Conservation (phyloP, 2,113 vertebrate species). For the Aegithalos caudatus region DNA sequence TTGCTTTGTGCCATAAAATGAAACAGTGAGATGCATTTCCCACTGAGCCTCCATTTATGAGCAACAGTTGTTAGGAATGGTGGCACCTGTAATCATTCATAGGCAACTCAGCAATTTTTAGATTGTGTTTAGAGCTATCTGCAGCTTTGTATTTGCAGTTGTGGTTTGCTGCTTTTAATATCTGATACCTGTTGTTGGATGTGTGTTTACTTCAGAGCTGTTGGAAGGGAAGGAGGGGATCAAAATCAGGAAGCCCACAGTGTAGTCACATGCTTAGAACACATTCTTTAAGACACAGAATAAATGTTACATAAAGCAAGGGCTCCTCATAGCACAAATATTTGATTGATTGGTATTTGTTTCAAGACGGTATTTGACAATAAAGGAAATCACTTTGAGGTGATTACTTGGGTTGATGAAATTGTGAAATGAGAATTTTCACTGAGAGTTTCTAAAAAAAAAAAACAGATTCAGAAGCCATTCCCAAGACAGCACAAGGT, state of each 20-base stretch:
- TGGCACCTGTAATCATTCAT: not conserved
- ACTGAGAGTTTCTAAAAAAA: not conserved
- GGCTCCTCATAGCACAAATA: accelerated
- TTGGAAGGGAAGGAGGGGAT: not conserved
- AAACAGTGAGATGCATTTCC: not conserved
- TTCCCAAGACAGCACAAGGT: not conserved
- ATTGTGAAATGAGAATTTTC: not conserved
- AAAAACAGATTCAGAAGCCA: not conserved
- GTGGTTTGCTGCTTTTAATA: not conserved
- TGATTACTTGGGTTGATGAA: not conserved
- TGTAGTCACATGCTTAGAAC: not conserved
- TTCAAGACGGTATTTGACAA: not conserved
- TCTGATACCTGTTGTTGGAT: not conserved
- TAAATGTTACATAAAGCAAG: not conserved
- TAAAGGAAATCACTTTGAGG: not conserved
- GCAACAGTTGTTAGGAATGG: not conserved
- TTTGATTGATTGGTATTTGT: too few relatives aligned
- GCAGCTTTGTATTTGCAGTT: not conserved
- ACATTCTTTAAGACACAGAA: not conserved
- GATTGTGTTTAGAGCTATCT: not conserved
- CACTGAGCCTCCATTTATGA: not conserved
- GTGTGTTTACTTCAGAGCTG: not conserved
- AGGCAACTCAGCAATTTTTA: not conserved
- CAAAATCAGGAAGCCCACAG: not conserved
- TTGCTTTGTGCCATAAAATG: not conserved